These are phyloP conservation scores for Halocaridina rubra DNA, from an alignment of 2,888 invertebrate genomes.

Conservation along the genomic window DNA sequence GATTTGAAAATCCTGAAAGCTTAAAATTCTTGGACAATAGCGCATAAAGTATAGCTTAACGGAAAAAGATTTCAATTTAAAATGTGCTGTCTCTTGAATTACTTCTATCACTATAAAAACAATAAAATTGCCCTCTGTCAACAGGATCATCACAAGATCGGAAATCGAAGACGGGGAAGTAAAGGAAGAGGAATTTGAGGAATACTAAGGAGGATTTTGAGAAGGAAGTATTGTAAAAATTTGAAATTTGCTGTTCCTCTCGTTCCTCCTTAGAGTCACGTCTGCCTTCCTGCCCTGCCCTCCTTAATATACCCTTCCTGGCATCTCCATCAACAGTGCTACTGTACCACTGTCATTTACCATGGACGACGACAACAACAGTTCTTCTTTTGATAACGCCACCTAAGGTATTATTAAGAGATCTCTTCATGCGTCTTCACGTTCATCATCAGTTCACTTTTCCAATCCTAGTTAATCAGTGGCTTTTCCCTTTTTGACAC, in stretches of 20 bases:
- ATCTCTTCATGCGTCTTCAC: conserved; percentile 26
- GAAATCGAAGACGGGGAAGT: conserved; percentile 46
- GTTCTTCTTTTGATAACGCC: conserved; percentile 2
- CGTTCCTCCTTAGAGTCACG: conserved; percentile 45
- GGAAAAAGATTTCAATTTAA: too few relatives aligned
- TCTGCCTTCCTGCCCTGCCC: conserved; percentile 34
- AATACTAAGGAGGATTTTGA: conserved; percentile 50
- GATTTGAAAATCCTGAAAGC: too few relatives aligned
- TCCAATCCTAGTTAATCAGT: conserved; percentile 17
- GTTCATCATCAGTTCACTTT: conserved; percentile 22
- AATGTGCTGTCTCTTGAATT: too few relatives aligned
- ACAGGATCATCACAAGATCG: conserved; percentile 47
- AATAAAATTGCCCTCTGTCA: not conserved
- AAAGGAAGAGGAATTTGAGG: conserved; percentile 46
- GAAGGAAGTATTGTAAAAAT: conserved; percentile 18
- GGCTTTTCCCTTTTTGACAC: conserved; percentile 13
- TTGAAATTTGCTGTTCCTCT: conserved; percentile 24
- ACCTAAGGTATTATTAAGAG: conserved; percentile 16
- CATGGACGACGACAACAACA: not conserved
- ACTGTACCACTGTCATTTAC: not conserved
- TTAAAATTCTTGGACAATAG: too few relatives aligned
- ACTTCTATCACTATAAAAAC: too few relatives aligned
- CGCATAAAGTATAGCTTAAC: too few relatives aligned
- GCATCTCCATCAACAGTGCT: conserved; percentile 14
- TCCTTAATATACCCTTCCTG: conserved; percentile 27